Evolutionary conservation across 1,140 invertebrate genomes (phyloP).

Genomic region (Oscheius sp.): DNA sequence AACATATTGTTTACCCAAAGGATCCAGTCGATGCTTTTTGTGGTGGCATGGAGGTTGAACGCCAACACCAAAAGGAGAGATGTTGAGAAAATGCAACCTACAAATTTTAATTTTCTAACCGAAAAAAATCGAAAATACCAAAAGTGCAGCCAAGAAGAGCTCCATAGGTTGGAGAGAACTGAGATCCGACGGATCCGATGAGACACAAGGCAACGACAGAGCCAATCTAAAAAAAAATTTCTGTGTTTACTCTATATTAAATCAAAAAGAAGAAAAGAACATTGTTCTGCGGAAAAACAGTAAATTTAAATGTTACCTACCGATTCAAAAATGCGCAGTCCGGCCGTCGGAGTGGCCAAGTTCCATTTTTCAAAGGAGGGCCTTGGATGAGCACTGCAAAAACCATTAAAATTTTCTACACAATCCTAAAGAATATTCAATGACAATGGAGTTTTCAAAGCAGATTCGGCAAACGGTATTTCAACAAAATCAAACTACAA

Average conservation of each 20-base stretch:
- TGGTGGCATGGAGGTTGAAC: neutral
- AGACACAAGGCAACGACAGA: no score
- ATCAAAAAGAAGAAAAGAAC: no score
- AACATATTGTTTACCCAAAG: neutral
- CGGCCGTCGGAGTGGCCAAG: neutral
- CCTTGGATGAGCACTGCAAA: no score
- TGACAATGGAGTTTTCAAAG: no score
- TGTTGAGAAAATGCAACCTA: neutral
- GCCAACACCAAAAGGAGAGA: neutral
- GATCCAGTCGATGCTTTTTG: neutral
- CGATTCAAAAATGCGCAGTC: neutral
- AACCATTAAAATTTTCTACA: no score
- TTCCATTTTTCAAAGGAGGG: neutral
- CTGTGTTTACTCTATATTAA: no score
- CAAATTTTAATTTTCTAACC: neutral
- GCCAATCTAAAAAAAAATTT: no score
- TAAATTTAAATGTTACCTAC: neutral
- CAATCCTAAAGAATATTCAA: no score
- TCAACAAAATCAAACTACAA: no score
- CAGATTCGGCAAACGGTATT: no score
- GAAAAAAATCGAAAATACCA: neutral
- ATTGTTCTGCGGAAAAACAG: no score
- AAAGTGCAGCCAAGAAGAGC: neutral
- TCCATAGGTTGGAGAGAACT: conserved; percentile 1
- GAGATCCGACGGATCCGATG: neutral